Evolutionary conservation across 2,888 invertebrate genomes (phyloP).

Genomic region (Melipona bicolor): DNA sequence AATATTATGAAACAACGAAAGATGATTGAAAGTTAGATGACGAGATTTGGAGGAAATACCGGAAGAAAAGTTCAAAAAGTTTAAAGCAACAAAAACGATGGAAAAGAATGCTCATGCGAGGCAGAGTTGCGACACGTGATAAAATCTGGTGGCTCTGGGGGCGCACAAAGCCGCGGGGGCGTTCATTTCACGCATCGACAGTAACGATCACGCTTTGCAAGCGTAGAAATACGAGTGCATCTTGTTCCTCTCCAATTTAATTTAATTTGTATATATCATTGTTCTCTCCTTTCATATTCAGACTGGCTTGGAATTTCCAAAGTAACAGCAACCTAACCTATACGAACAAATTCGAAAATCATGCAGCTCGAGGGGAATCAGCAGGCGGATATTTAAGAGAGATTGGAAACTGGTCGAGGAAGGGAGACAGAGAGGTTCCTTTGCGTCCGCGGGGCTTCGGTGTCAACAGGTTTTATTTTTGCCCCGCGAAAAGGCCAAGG

Average conservation of each 20-base stretch:
- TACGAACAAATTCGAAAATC: constrained; percentile 38
- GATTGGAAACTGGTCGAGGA: constrained; percentile 42
- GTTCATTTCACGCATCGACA: constrained; percentile 46
- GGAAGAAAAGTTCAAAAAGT: neutral
- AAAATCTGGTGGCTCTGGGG: neutral
- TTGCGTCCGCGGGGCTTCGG: constrained; percentile 78
- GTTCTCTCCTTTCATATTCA: neutral
- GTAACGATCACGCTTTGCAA: constrained; percentile 27
- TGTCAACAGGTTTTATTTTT: constrained; percentile 82
- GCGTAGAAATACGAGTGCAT: constrained; percentile 31
- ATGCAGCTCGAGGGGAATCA: constrained; percentile 23
- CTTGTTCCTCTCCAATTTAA: neutral
- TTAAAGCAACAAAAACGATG: too few species aligned
- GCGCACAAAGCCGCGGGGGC: constrained; percentile 25
- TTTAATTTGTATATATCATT: neutral
- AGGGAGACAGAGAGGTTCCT: constrained; percentile 62
- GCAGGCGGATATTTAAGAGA: constrained; percentile 43
- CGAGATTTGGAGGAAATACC: neutral
- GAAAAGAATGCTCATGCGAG: neutral
- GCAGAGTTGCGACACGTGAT: neutral
- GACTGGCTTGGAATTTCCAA: neutral
- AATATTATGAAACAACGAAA: neutral
- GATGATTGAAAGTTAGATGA: neutral
- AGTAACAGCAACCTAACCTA: neutral
- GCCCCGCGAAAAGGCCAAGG: constrained; percentile 81